Conservation (phyloP, 2,888 invertebrate genomes). For the Ellobium chinense region DNA sequence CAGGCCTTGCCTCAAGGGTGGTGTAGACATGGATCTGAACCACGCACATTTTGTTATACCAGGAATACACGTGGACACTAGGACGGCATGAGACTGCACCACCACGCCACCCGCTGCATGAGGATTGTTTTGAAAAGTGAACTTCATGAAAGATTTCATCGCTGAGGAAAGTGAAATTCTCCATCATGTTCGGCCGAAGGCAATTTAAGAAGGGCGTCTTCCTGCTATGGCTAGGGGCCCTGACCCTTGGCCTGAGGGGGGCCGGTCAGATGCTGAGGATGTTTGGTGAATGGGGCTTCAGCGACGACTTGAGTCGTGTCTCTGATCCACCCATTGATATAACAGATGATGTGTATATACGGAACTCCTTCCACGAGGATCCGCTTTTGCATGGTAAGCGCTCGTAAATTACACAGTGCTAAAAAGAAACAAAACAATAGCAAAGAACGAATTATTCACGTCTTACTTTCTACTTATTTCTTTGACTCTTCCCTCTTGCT, state of each 20-base stretch:
- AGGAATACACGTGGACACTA: no score
- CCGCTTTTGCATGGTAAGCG: slow-evolving; percentile 1
- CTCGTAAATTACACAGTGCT: not conserved
- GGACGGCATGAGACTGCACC: no score
- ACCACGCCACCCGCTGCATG: no score
- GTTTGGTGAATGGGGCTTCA: not conserved
- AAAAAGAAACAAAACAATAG: no score
- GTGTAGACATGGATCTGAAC: no score
- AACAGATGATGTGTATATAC: not conserved
- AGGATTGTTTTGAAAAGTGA: no score
- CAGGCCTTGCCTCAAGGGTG: no score
- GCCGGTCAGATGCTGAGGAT: slow-evolving; percentile 23
- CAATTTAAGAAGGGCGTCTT: slow-evolving; percentile 1
- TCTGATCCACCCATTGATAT: not conserved
- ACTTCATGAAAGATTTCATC: not conserved
- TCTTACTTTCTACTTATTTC: no score
- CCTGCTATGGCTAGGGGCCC: slow-evolving; percentile 20
- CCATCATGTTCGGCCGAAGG: slow-evolving; percentile 1
- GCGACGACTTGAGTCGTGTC: not conserved
- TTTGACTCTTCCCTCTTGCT: no score
- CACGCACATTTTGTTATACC: no score
- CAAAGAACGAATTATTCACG: no score
- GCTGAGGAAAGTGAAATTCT: not conserved
- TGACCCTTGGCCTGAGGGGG: slow-evolving; percentile 33
- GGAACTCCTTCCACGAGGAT: not conserved